Evolutionary conservation across 2,888 invertebrate genomes (phyloP).

Genomic region (Panopea generosa): DNA sequence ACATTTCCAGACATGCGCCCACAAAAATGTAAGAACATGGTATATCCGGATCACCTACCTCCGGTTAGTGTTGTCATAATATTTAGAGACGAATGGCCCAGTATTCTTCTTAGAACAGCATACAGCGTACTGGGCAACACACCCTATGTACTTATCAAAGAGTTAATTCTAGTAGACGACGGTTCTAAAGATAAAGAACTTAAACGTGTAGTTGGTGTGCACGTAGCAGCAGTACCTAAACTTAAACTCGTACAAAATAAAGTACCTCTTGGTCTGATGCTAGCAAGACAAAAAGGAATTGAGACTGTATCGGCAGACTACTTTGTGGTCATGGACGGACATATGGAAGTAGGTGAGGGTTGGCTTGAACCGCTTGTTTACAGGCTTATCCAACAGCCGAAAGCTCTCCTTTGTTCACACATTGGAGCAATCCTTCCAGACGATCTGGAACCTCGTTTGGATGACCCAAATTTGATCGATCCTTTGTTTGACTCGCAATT

Average conservation of each 20-base stretch:
- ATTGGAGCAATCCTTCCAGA: slow-evolving; percentile 52
- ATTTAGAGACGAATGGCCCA: slow-evolving; percentile 61
- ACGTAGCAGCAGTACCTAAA: slow-evolving; percentile 45
- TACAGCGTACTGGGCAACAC: slow-evolving; percentile 59
- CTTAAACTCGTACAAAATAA: slow-evolving; percentile 42
- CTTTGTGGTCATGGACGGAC: slow-evolving; percentile 64
- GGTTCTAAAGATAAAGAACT: slow-evolving; percentile 45
- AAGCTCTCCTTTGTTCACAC: slow-evolving; percentile 55
- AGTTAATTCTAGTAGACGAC: slow-evolving; percentile 63
- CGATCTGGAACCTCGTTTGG: slow-evolving; percentile 25
- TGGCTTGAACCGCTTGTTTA: slow-evolving; percentile 64
- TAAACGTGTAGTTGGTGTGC: slow-evolving; percentile 28
- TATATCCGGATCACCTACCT: slow-evolving; percentile 34
- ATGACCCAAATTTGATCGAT: neutral
- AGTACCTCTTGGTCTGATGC: slow-evolving; percentile 52
- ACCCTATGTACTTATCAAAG: slow-evolving; percentile 44
- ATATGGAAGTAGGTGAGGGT: slow-evolving; percentile 59
- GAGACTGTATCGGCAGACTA: slow-evolving; percentile 38
- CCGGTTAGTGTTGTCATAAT: slow-evolving; percentile 49
- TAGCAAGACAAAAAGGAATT: slow-evolving; percentile 62
- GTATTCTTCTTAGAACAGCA: slow-evolving; percentile 52
- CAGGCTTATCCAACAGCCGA: slow-evolving; percentile 55
- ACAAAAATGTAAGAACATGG: slow-evolving; percentile 20
- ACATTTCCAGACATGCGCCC: slow-evolving; percentile 34
- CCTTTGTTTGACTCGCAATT: slow-evolving; percentile 31